Evolutionary conservation across 2,797 vertebrate genomes (phyloP), one percentile per base, ranked within the genome.

Genomic region (Mus spretus): DNA sequence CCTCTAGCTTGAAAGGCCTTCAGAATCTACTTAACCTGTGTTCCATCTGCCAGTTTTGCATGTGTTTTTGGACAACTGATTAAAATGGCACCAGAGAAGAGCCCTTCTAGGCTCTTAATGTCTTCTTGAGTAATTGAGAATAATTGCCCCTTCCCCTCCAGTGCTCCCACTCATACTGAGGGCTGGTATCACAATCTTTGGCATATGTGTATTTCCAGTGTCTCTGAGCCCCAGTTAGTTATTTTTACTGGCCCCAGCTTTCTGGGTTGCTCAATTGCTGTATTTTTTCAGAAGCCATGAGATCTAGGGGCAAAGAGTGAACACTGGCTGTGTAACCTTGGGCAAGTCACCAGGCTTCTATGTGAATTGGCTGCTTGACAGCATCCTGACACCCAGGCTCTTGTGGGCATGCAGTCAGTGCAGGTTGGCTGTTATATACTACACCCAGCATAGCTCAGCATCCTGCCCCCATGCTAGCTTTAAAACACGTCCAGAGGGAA

Each of bases 91-190:
- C 12, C 31, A 10, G 40, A 44, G 55, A 95, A 96, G 97, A 82
- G 94, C 67, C 67, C 96, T 95, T 96, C 86, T 96, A 53, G 7
- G 89, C 93, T 90, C 95, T 96, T 78, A 93, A 15, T 92, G n/a
- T 72, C 31, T 55, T 79, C 65, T 96, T 24, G 67, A 95, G 78
- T 96, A 96, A 91, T 94, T 95, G 88, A 92, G 89, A 96, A 90
- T 97, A 96, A 97, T 96, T 94, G 89, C 77, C 57, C 90, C 94
- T 96, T 95, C 67, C 86, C 70, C 40, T 79, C 53, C 57, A 93
- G 40, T 47, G 31, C 7, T 67, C 63, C 61, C 34, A 47, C 67
- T 97, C 95, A 78, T 63, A 72, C 72, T 55, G 44, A 91, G 83
- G 70, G 31, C 90, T 59, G 24, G 28, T 26, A 10, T 63, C 80